These are phyloP conservation scores for Hylyphantes graminicola DNA, from an alignment of 1,140 invertebrate species.

Conservation along the genomic window DNA sequence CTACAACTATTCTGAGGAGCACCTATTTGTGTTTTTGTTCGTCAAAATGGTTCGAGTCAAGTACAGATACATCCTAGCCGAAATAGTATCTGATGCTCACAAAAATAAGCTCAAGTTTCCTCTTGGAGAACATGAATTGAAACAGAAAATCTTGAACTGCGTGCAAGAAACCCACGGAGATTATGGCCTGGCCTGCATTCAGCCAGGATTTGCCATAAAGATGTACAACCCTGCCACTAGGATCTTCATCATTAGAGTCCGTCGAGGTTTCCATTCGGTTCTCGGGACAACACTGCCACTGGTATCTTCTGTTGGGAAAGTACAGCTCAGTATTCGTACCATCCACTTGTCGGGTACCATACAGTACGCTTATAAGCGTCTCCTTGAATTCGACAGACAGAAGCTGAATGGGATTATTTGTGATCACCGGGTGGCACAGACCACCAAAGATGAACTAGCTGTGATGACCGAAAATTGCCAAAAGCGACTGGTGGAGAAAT, in stretches of 20 bases:
- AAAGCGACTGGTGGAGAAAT: background rate
- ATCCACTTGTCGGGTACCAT: constrained; percentile 51
- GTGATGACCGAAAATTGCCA: background rate
- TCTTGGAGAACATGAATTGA: constrained; percentile 22
- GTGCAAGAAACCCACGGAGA: constrained; percentile 49
- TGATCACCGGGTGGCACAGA: background rate
- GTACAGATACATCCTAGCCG: constrained; percentile 42
- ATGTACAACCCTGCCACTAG: constrained; percentile 43
- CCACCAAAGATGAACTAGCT: background rate
- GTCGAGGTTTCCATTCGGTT: background rate
- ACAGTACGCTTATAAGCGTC: constrained; percentile 25
- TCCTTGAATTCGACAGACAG: constrained; percentile 36
- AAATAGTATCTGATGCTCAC: constrained; percentile 18
- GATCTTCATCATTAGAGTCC: constrained; percentile 44
- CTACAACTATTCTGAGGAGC: background rate
- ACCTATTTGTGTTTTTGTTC: background rate
- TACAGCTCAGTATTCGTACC: constrained; percentile 18
- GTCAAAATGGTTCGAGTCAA: constrained; percentile 54
- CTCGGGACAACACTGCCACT: constrained; percentile 28
- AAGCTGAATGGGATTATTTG: constrained; percentile 16
- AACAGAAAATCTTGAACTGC: background rate
- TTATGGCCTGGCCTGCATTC: constrained; percentile 32
- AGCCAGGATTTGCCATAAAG: constrained; percentile 37
- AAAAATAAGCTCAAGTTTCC: background rate
- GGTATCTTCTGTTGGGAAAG: constrained; percentile 8